Base-by-base conservation (phyloP, 2,888 invertebrate genomes). In the Drosophila anomelani region DNA sequence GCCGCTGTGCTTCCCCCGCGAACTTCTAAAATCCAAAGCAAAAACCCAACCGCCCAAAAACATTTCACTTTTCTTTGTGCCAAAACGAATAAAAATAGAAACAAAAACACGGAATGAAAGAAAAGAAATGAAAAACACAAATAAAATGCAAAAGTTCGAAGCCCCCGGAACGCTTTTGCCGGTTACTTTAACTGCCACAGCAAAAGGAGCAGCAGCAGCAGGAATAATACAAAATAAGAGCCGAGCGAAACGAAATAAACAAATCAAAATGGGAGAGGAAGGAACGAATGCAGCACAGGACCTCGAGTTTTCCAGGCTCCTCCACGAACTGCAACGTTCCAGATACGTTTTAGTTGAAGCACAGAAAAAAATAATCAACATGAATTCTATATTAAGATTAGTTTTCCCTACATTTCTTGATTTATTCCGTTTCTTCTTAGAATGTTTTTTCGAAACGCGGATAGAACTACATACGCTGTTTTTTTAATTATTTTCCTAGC, bases 31-130 rank as follows among this genome's bases (percentile, higher is more conserved):
- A 70, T 36, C 61, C 39, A 62, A 75, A 69, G 46, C 56, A 15
- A 41, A 41, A 34, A 17, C 61, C 55, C 70, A 55, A 49, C 49
- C 29, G 15, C 53, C 75, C 36, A 57, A 76, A 69, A 76, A 63
- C 86, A 86, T 84, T 84, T 84, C 84, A 84, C 84, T 84, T 84
- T 84, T 88, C 77, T 84, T 84, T 84, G 86, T 88, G 77, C 78
- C 51, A 68, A 57, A 68, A 68, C 68, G 70, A 57, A 41, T 46
- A 49, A 67, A 68, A 68, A 67, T 17, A 56, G 32, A 68, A 55
- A 38, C 49, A 38, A 41, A 36, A 63, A 36, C n/a, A 38, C 9
- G 20, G 17, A 49, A 39, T 17, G 34, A 53, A 44, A 15, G 13
- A 17, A 66, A 23, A 60, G 17, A 20, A 26, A 26, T 38, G 32